Evolutionary conservation across 2,113 vertebrate species (phyloP).

Genomic region (Talpa occidentalis): DNA sequence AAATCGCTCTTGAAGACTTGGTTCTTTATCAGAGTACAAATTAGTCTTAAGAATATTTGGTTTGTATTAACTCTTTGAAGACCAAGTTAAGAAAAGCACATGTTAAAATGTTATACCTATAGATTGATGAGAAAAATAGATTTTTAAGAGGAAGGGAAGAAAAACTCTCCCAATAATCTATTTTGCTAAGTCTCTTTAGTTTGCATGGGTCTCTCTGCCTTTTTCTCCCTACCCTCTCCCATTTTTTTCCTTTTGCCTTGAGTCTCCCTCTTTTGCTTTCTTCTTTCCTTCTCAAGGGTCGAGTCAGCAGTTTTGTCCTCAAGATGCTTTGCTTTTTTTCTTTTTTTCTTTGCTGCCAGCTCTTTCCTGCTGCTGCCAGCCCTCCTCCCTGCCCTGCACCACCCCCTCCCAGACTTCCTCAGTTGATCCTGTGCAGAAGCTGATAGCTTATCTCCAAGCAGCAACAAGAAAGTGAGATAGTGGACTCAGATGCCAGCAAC

Average conservation of each 20-base stretch:
- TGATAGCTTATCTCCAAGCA: slow-evolving; percentile 63
- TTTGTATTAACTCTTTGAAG: slow-evolving; percentile 20
- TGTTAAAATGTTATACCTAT: background rate
- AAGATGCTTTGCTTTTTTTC: slow-evolving; percentile 8
- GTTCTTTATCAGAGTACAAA: background rate
- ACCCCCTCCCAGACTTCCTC: slow-evolving; percentile 67
- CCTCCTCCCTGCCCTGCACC: background rate
- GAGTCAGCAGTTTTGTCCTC: slow-evolving; percentile 63
- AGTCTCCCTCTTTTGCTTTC: background rate
- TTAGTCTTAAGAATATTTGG: background rate
- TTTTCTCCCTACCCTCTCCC: background rate
- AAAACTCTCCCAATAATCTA: background rate
- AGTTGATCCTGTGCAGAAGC: slow-evolving; percentile 60
- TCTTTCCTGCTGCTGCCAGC: slow-evolving; percentile 51
- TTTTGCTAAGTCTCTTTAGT: background rate
- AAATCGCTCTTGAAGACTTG: slow-evolving; percentile 39
- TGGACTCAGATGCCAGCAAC: slow-evolving; percentile 13
- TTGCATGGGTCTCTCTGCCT: background rate
- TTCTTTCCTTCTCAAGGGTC: background rate
- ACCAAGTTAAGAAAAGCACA: background rate
- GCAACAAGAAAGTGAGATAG: slow-evolving; percentile 67
- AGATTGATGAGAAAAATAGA: background rate
- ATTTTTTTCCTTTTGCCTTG: background rate
- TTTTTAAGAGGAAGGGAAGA: slow-evolving; percentile 1
- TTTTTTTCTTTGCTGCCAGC: slow-evolving; percentile 23